A percentile compares a stretch with the other conserved stretches of the same genome.
These are phyloP conservation scores for Drosophila ficusphila DNA, from an alignment of 1,140 invertebrate species.

Conservation along the genomic window DNA sequence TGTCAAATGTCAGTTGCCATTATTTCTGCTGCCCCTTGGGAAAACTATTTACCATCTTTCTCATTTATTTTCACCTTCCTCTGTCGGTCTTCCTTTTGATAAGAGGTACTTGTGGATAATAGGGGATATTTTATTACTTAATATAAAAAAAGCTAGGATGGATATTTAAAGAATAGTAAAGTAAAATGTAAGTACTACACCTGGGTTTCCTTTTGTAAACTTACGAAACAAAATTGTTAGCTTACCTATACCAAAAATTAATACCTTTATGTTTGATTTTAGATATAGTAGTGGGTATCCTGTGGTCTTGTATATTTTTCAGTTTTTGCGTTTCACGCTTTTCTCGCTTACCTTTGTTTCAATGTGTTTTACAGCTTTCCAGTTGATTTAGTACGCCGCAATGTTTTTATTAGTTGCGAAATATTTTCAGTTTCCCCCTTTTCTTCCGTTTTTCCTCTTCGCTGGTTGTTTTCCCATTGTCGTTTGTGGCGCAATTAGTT, in stretches of 20 bases:
- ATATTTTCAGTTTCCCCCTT: constrained; percentile 45
- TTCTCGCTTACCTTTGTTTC: constrained; percentile 27
- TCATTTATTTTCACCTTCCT: constrained; percentile 38
- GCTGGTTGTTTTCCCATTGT: constrained; percentile 50
- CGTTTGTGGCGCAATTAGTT: constrained; percentile 63
- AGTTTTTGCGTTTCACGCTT: neutral
- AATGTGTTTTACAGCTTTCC: constrained; percentile 57
- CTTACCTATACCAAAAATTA: too few relatives aligned
- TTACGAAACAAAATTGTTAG: too few relatives aligned
- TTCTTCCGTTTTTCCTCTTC: constrained; percentile 38
- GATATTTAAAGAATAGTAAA: too few relatives aligned
- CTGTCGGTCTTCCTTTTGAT: neutral
- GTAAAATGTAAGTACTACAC: too few relatives aligned
- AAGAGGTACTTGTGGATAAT: neutral
- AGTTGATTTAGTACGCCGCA: constrained; percentile 71
- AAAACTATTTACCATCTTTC: constrained; percentile 48
- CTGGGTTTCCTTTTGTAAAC: too few relatives aligned
- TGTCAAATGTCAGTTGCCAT: constrained; percentile 55
- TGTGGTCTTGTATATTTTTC: neutral
- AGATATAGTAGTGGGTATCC: neutral
- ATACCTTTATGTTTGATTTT: too few relatives aligned
- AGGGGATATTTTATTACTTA: neutral
- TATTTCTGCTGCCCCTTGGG: constrained; percentile 21
- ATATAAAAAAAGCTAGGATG: too few relatives aligned
- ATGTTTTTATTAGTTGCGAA: constrained; percentile 76